Evolutionary conservation across 2,797 vertebrate species (phyloP), one percentile per base, ranked within the genome.

Genomic region (Moxostoma hubbsi): DNA sequence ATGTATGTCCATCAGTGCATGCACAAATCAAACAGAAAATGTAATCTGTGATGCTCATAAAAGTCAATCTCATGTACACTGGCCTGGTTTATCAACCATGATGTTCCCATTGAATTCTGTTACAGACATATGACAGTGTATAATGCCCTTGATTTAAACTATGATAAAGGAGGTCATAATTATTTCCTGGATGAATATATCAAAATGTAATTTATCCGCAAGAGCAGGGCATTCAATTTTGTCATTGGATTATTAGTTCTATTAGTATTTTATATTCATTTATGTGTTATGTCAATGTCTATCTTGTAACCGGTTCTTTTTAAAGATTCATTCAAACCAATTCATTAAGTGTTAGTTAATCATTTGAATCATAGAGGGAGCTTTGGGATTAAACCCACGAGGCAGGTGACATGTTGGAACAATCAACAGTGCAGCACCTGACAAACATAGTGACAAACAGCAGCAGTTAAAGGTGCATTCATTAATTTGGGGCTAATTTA

Each of bases 61-160:
- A 77, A 77, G 54, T 77, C 45, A 59, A 46, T 49, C 9, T 59
- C 16, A 53, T 51, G 47, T 13, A 53, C 55, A 46, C 7, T 7
- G 8, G 65, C 24, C 8, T 9, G 11, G 45, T 67, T 68, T 76
- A 76, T 67, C 49, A 45, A 47, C 36, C 59, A 74, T 64, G 3
- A 72, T 53, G 62, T 18, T 59, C 16, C 16, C 57, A 65, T 5
- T 18, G 36, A 45, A 72, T 10, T 12, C 9, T 10, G 1, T 49
- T 55, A 36, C 53, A 55, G n/a, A 70, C 13, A 10, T 50, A 49
- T 9, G 53, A 55, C 47, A 36, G 36, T 51, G 16, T 12, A 12
- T 16, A 51, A 18, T 8, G 65, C 18, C 2, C 6, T 24, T 51
- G 3, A 18, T 16, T 63, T 45, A 63, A n/a, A 45, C 61, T 7